phyloP scores from a whole-genome alignment of 2,797 vertebrate genomes.

The Sparidentex hasta region DNA sequence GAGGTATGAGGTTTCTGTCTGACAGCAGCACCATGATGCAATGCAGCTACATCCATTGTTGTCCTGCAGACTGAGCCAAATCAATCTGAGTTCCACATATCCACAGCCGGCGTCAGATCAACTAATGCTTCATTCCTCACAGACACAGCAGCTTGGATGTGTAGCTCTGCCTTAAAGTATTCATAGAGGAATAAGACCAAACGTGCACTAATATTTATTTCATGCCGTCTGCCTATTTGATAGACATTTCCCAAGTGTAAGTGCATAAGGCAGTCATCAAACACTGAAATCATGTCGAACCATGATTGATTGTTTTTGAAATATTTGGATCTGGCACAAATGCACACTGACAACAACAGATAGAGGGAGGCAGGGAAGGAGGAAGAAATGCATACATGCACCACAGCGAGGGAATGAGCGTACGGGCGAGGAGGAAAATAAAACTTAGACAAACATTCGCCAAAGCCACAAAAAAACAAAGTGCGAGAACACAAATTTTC shows the following conservation, averaged over 20 bases:
- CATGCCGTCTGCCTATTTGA: conserved; percentile 44
- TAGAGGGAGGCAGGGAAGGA: not conserved
- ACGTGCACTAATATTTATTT: conserved; percentile 54
- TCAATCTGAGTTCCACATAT: conserved; percentile 50
- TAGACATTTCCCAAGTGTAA: conserved; percentile 26
- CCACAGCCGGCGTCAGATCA: conserved; percentile 36
- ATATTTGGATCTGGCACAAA: conserved; percentile 37
- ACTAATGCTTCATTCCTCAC: conserved; percentile 44
- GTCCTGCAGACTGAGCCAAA: conserved; percentile 42
- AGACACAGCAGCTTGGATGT: conserved; percentile 41
- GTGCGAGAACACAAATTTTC: conserved; percentile 32
- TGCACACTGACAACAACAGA: conserved; percentile 19
- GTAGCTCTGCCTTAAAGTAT: conserved; percentile 39
- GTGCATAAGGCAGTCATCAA: conserved; percentile 50
- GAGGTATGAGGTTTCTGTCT: conserved; percentile 43
- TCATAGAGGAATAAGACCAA: conserved; percentile 53
- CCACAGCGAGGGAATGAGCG: not conserved
- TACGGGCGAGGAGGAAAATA: conserved; percentile 12
- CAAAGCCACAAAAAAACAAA: conserved; percentile 14
- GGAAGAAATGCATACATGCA: not conserved
- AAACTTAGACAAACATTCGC: conserved; percentile 20
- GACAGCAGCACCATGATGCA: conserved; percentile 55
- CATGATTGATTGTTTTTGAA: conserved; percentile 34
- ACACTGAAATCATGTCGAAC: conserved; percentile 34
- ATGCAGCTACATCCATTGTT: conserved; percentile 34